phyloP scores from a whole-genome alignment of 2,888 invertebrate genomes.

The Epinotia bilunana region DNA sequence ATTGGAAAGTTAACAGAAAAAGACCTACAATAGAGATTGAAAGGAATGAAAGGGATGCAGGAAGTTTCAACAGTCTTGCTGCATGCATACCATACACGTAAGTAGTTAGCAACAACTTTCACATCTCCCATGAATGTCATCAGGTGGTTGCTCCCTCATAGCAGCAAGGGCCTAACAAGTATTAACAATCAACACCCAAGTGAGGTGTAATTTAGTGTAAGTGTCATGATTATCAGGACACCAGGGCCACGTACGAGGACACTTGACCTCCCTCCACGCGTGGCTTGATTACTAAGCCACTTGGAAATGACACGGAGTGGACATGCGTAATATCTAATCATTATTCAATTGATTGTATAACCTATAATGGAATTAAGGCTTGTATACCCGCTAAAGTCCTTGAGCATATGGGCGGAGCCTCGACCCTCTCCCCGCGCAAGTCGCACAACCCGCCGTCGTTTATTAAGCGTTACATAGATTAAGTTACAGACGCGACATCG shows the following conservation, averaged over 20 bases:
- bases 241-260: constrained; percentile 29
- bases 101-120: background rate
- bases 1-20: no score
- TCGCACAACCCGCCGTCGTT: no score
- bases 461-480: no score
- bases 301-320: constrained; percentile 22
- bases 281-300: constrained; percentile 33
- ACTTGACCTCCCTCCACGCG: constrained; percentile 36
- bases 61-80: no score
- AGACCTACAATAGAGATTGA: no score
- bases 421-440: no score
- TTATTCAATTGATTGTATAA: constrained; percentile 21
- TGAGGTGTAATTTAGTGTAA: background rate
- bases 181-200: constrained; percentile 21
- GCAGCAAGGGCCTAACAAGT: constrained; percentile 25
- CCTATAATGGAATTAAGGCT: constrained; percentile 6
- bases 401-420: no score
- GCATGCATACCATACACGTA: no score
- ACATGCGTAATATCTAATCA: constrained; percentile 22
- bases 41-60: no score
- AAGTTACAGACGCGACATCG: no score
- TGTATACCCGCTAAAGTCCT: no score
- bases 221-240: constrained; percentile 24
- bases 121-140: background rate
- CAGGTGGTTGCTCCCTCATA: constrained; percentile 8